A percentile compares a stretch with the other conserved stretches of the same genome.
Evolutionary conservation across 2,888 invertebrate genomes (phyloP).

Genomic region (Cheilosia soror): DNA sequence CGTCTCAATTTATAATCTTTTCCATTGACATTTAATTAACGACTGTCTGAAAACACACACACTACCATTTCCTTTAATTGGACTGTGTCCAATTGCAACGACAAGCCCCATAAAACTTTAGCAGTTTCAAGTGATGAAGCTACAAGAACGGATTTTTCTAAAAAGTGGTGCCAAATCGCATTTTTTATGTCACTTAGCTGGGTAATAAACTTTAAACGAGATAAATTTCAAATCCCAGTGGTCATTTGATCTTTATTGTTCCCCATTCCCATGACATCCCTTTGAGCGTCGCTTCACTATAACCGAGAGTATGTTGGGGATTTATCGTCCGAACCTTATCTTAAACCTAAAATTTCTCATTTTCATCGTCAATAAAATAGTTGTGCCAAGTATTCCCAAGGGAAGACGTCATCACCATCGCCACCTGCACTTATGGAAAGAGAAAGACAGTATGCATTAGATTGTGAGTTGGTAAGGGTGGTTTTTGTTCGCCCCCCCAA

Average conservation of each 20-base stretch:
- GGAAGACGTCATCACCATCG: too few species aligned
- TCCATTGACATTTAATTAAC: not conserved
- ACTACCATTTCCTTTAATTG: not conserved
- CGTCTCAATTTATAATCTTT: not conserved
- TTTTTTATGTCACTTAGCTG: conserved; percentile 28
- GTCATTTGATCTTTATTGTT: conserved; percentile 45
- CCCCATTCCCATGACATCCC: not conserved
- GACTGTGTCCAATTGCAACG: not conserved
- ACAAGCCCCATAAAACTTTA: not conserved
- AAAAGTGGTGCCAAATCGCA: conserved; percentile 48
- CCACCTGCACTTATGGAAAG: not conserved
- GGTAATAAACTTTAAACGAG: conserved; percentile 48
- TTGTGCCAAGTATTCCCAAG: not conserved
- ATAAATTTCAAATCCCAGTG: conserved; percentile 31
- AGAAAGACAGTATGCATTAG: not conserved
- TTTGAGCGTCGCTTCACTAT: not conserved
- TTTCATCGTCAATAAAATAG: not conserved
- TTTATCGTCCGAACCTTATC: not conserved
- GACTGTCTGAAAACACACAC: too few species aligned
- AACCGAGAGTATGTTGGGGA: not conserved
- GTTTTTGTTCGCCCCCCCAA: too few species aligned
- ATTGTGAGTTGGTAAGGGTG: too few species aligned
- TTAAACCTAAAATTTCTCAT: not conserved
- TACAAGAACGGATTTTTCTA: conserved; percentile 17
- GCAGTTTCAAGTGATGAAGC: not conserved